A percentile compares a stretch with the other conserved stretches of the same genome.
These are phyloP conservation scores for Seriola dumerili DNA, from an alignment of 2,113 vertebrate genomes.

Conservation along the genomic window DNA sequence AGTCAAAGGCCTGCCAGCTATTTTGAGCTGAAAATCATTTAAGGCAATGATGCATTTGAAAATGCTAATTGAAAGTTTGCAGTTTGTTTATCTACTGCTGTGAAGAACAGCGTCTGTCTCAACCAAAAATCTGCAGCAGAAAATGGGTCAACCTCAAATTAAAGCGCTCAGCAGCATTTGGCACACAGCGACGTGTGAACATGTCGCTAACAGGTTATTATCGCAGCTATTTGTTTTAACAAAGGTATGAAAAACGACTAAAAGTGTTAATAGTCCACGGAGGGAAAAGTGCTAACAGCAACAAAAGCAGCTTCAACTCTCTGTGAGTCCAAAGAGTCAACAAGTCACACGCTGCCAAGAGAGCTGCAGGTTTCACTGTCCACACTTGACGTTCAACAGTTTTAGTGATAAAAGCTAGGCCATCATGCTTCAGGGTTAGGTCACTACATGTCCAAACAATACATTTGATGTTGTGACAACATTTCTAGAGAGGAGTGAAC, in stretches of 20 bases:
- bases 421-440: not conserved
- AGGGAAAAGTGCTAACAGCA: not conserved
- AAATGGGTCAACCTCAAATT: slow-evolving; percentile 17
- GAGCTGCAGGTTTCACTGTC: not conserved
- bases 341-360: not conserved
- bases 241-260: slow-evolving; percentile 24
- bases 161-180: not conserved
- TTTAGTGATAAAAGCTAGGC: not conserved
- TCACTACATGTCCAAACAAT: not conserved
- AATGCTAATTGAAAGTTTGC: not conserved
- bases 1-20: not conserved
- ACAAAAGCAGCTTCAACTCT: not conserved
- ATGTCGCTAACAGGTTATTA: slow-evolving; percentile 7
- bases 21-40: not conserved
- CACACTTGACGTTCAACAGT: not conserved
- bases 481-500: slow-evolving; percentile 1
- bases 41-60: not conserved
- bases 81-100: not conserved
- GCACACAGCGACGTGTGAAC: slow-evolving; percentile 1
- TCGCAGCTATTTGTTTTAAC: slow-evolving; percentile 17
- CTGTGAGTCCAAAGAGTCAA: not conserved
- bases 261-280: slow-evolving; percentile 20
- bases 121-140: not conserved
- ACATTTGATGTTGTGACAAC: not conserved
- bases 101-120: slow-evolving; percentile 20